These are phyloP conservation scores for Liolophura sinensis DNA, from an alignment of 1,140 invertebrate species.

Conservation along the genomic window DNA sequence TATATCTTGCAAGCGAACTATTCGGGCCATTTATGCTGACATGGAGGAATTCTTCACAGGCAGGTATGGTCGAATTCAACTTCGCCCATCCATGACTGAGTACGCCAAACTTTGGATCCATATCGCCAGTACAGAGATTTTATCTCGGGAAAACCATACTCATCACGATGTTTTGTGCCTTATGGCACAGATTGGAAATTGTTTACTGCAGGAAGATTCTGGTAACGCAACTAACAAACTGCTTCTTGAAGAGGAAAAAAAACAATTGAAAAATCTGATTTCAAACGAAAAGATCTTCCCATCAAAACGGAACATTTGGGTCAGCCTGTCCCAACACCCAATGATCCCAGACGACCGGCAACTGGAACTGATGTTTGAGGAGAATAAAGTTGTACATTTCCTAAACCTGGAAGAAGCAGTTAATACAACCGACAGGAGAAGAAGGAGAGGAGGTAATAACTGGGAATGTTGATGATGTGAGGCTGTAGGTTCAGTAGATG, in stretches of 20 bases:
- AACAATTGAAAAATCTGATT: constrained; percentile 11
- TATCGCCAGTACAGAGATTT: too few relatives aligned
- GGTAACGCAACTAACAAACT: constrained; percentile 7
- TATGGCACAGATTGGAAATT: background rate
- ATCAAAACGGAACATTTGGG: constrained; percentile 37
- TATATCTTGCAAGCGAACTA: constrained; percentile 27
- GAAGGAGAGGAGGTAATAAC: background rate
- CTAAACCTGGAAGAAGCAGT: constrained; percentile 25
- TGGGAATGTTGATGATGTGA: too few relatives aligned
- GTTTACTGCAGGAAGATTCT: background rate
- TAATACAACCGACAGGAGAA: background rate
- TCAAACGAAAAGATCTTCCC: constrained; percentile 33
- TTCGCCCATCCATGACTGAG: constrained; percentile 29
- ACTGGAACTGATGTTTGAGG: constrained; percentile 46
- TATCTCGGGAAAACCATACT: background rate
- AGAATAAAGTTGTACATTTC: constrained; percentile 40
- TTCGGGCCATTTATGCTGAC: constrained; percentile 18
- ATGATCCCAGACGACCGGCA: constrained; percentile 46
- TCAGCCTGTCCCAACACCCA: constrained; percentile 33
- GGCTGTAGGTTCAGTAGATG: too few relatives aligned
- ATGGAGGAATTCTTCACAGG: constrained; percentile 26
- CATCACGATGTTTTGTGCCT: background rate
- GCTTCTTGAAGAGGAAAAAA: constrained; percentile 14
- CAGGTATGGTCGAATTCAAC: constrained; percentile 18
- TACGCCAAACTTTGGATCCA: constrained; percentile 29